Percentiles rank a stretch among this genome's conserved stretches.
Evolutionary conservation across 2,113 vertebrate genomes (phyloP).

Genomic region (Nibea coibor): DNA sequence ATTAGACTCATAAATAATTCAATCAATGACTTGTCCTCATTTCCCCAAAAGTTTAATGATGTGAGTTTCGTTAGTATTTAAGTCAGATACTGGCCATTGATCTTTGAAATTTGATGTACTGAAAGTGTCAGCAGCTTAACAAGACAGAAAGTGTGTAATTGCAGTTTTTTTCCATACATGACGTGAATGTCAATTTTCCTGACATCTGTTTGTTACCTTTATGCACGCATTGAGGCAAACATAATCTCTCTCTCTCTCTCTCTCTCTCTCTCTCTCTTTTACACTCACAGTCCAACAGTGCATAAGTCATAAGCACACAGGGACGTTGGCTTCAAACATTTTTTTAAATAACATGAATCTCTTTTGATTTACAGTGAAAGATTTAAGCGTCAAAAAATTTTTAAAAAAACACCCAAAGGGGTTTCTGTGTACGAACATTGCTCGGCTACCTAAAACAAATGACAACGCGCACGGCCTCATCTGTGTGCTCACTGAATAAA

Average conservation of each 20-base stretch:
- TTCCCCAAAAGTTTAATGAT: constrained; percentile 81
- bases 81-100: constrained; percentile 77
- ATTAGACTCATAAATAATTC: constrained; percentile 81
- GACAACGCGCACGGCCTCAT: not conserved
- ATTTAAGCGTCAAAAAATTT: not conserved
- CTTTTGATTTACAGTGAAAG: constrained; percentile 7
- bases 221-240: constrained; percentile 25
- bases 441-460: not conserved
- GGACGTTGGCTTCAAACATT: constrained; percentile 4
- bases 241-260: constrained; percentile 14
- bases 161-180: constrained; percentile 36
- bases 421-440: not conserved
- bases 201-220: constrained; percentile 52
- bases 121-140: constrained; percentile 75
- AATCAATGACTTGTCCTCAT: constrained; percentile 81
- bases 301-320: constrained; percentile 37
- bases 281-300: constrained; percentile 2
- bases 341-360: constrained; percentile 12
- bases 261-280: not conserved
- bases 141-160: constrained; percentile 59
- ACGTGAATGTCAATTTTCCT: constrained; percentile 14
- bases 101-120: constrained; percentile 72
- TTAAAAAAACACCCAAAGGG: not conserved
- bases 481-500: constrained; percentile 17
- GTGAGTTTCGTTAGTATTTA: constrained; percentile 76